Conservation (phyloP, 2,113 vertebrate species). For the Limnothrissa miodon region DNA sequence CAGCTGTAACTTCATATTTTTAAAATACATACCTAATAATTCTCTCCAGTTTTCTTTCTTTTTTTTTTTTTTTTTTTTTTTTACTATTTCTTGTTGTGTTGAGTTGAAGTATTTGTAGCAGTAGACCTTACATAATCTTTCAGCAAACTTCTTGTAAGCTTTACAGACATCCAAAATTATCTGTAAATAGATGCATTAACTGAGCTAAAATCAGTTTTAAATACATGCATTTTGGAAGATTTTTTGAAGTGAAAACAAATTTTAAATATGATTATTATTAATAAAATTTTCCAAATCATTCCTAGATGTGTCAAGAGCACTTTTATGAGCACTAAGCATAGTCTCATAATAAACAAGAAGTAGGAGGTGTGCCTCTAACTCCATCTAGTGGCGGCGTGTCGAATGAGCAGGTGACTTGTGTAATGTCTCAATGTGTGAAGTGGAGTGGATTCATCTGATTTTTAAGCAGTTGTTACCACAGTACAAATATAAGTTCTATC, state of each 20-base stretch:
- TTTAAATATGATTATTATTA: too few species aligned
- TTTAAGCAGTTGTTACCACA: neutral
- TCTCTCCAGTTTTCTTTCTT: too few species aligned
- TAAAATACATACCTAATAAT: too few species aligned
- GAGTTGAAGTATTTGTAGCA: neutral
- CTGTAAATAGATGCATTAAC: neutral
- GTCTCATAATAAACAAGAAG: neutral
- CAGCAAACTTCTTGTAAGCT: neutral
- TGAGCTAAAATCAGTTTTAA: neutral
- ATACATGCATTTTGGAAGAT: neutral
- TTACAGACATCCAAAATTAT: neutral
- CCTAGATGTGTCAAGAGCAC: neutral
- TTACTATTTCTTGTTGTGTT: neutral
- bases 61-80: neutral
- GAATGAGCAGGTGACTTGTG: constrained; percentile 5
- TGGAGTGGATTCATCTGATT: neutral
- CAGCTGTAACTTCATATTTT: too few species aligned
- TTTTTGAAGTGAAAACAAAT: neutral
- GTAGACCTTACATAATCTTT: neutral
- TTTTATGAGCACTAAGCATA: neutral
- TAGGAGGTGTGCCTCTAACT: constrained; percentile 30
- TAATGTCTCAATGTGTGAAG: neutral
- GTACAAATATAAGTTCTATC: neutral
- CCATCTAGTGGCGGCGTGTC: constrained; percentile 61
- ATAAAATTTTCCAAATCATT: neutral